phyloP scores from a whole-genome alignment of 2,888 invertebrate genomes.

The Eupithecia exiguata region DNA sequence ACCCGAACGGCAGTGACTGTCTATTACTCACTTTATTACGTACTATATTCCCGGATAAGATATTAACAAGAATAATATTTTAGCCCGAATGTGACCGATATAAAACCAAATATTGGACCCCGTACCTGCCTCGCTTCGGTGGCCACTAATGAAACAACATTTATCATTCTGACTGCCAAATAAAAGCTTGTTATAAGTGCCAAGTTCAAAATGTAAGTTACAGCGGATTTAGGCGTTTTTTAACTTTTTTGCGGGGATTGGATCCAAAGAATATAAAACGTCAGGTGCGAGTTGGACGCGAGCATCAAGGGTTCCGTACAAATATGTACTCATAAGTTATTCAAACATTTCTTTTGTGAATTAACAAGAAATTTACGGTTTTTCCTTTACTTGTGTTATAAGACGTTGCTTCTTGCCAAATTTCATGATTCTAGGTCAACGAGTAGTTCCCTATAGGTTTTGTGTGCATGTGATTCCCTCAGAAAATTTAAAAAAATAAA shows the following conservation, averaged over 20 bases:
- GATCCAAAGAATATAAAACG: not conserved
- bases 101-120: conserved; percentile 64
- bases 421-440: no score
- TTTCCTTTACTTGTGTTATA: no score
- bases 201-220: conserved; percentile 38
- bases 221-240: conserved; percentile 13
- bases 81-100: conserved; percentile 42
- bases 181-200: conserved; percentile 64
- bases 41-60: conserved; percentile 25
- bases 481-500: no score
- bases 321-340: no score
- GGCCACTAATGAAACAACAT: conserved; percentile 77
- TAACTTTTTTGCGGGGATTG: not conserved
- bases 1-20: conserved; percentile 4
- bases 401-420: no score
- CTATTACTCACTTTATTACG: conserved; percentile 23
- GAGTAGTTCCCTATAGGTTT: no score
- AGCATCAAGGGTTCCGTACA: no score
- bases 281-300: no score
- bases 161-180: conserved; percentile 78
- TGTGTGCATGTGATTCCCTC: no score
- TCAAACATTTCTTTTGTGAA: no score
- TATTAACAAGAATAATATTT: conserved; percentile 30
- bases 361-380: no score
- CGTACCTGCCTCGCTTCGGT: conserved; percentile 60